Evolutionary conservation across 2,888 invertebrate genomes (phyloP), one percentile per base, ranked within the genome.

Genomic region (Trachelus tabidus): DNA sequence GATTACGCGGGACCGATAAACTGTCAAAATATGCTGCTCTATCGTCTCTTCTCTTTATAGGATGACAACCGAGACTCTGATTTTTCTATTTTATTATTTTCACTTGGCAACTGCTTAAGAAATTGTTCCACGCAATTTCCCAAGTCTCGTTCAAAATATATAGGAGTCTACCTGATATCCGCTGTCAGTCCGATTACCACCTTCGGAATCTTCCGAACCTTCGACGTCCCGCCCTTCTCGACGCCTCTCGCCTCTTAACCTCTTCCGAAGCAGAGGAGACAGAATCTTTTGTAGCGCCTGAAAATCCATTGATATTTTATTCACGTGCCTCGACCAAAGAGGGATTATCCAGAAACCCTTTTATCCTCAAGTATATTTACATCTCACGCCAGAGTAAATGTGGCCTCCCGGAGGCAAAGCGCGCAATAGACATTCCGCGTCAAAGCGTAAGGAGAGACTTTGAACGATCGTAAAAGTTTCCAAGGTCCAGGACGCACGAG

Each of bases 1-100:
- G 56, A 56, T 23, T 56, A 56, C 15, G 23, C 23, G 9, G 23
- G 23, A 23, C 79, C 82, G 85, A 88, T 86, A 87, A 87, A 88
- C 88, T 87, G 86, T 85, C 83, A 80, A 85, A 85, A 83, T 82
- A 81, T 83, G 83, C 85, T 84, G 82, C 86, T 87, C 87, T 85
- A 86, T 85, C 87, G 87, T 86, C 87, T 86, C 82, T 85, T 85
- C 86, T 88, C 88, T 86, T 88, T 88, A 1, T 3, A 87, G 83
- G 80, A 79, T 80, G 79, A 87, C 85, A 86, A 87, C 84, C 82
- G 82, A 81, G 80, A 81, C 82, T 56, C 56, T 23, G 56, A 56
- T 56, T 23, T 15, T 56, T 23, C 0, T 2, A 15, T 56, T 56
- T 23, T 56, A 23, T 56, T 23, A 56, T 23, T 9, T 23, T 2